Evolutionary conservation across 2,888 invertebrate species (phyloP), one percentile per base, ranked within the genome.

Genomic region (Zaprionus lineosus): DNA sequence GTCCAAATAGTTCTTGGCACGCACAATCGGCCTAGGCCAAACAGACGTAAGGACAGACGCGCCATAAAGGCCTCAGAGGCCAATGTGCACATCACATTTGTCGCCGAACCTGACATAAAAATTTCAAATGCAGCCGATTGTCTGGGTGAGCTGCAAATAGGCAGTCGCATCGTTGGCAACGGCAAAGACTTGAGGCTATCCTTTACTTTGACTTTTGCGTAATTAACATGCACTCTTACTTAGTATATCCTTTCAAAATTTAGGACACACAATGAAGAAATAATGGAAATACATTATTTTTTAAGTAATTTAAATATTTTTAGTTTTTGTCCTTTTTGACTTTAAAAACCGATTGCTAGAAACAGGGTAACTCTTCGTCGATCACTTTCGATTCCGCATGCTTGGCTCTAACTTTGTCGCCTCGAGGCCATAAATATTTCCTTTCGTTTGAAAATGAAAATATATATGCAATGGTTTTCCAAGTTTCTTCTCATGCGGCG

Each of bases 361-460:
- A 8, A 24, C 24, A 24, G 24, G 6, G n/a, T 24, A 24, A 8
- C 2, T 24, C 1, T 24, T 24, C 6, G 24, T 8, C 8, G 24
- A 11, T 2, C 7, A 11, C 14, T 11, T 12, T 3, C 31, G 3
- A 2, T 31, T 11, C n/a, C 1, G 2, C 2, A 9, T 53, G 40
- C 14, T 39, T 39, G 21, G 11, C 21, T 29, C 51, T 62, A 67
- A 51, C 69, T 72, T 75, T 72, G 79, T 73, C 75, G 76, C 69
- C 76, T 69, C 56, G 60, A 58, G 76, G 73, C 70, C 79, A 76
- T 79, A 76, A 76, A 76, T 73, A 79, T 75, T 66, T 75, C 66
- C 59, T 75, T 75, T 72, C 59, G 48, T 71, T 58, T 55, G 31
- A 53, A 55, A 63, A 55, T 39, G 28, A 53, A 59, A 34, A 36